phyloP scores from a whole-genome alignment of 1,140 invertebrate genomes.

The Procambarus virginalis region DNA sequence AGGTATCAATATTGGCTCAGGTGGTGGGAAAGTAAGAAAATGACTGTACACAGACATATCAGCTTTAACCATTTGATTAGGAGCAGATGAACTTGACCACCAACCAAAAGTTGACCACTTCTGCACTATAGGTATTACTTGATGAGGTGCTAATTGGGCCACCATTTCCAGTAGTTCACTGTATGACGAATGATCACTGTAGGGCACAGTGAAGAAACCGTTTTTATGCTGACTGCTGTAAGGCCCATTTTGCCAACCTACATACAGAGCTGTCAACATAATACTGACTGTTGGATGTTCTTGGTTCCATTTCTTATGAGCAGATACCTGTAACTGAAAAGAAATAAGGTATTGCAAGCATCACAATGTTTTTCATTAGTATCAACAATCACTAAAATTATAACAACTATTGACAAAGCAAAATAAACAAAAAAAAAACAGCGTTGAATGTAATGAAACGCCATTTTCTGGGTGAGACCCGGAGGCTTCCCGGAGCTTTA shows the following conservation, averaged over 20 bases:
- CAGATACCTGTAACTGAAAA: constrained; percentile 20
- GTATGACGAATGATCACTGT: constrained; percentile 60
- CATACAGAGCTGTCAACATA: constrained; percentile 38
- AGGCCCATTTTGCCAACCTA: constrained; percentile 44
- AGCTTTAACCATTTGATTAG: constrained; percentile 29
- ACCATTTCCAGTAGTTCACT: constrained; percentile 51
- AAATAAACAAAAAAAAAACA: too few species aligned
- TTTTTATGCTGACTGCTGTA: constrained; percentile 20
- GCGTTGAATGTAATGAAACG: too few species aligned
- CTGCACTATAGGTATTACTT: constrained; percentile 31
- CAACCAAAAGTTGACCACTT: constrained; percentile 37
- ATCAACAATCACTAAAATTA: too few species aligned
- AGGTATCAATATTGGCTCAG: constrained; percentile 37
- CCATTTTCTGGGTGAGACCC: too few species aligned
- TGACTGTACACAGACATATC: constrained; percentile 51
- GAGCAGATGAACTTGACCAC: constrained; percentile 45
- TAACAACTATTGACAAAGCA: too few species aligned
- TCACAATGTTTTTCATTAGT: too few species aligned
- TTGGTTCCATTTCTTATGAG: constrained; percentile 45
- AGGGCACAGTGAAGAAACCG: constrained; percentile 34
- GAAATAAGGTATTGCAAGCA: neutral
- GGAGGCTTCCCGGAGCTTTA: too few species aligned
- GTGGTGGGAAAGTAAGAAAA: constrained; percentile 31
- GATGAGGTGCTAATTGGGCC: constrained; percentile 27
- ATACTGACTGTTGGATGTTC: constrained; percentile 45